Percentiles rank a stretch among this genome's conserved stretches.
Conservation (phyloP, 2,797 vertebrate genomes). For the Enteromius mattozi region DNA sequence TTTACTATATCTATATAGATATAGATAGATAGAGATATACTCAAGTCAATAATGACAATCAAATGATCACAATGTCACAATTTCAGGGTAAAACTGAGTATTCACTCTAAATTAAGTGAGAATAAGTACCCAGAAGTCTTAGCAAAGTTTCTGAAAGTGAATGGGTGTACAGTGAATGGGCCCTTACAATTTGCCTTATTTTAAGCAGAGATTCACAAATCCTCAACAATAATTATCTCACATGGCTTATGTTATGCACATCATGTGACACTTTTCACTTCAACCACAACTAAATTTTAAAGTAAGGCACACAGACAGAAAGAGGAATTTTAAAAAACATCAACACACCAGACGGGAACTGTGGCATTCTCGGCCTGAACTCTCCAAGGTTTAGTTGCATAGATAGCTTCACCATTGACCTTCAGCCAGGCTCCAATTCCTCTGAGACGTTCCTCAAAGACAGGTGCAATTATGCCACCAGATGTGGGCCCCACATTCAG, state of each 20-base stretch:
- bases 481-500: constrained; percentile 93
- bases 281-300: background rate
- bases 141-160: background rate
- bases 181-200: background rate
- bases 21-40: background rate
- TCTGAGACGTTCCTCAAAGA: constrained; percentile 93
- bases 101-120: background rate
- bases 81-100: background rate
- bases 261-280: background rate
- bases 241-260: background rate
- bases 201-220: background rate
- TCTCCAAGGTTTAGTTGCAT: constrained; percentile 88
- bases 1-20: background rate
- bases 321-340: background rate
- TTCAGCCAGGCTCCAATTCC: constrained; percentile 88
- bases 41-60: no score
- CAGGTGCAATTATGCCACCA: constrained; percentile 85
- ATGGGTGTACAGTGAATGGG: background rate
- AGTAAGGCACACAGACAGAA: background rate
- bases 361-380: constrained; percentile 84
- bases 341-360: constrained; percentile 82
- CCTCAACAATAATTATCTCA: background rate
- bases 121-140: background rate
- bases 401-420: constrained; percentile 91
- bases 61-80: background rate